Evolutionary conservation across 1,140 invertebrate species (phyloP), one percentile per base, ranked within the genome.

Genomic region (Atopsyche davidsoni): DNA sequence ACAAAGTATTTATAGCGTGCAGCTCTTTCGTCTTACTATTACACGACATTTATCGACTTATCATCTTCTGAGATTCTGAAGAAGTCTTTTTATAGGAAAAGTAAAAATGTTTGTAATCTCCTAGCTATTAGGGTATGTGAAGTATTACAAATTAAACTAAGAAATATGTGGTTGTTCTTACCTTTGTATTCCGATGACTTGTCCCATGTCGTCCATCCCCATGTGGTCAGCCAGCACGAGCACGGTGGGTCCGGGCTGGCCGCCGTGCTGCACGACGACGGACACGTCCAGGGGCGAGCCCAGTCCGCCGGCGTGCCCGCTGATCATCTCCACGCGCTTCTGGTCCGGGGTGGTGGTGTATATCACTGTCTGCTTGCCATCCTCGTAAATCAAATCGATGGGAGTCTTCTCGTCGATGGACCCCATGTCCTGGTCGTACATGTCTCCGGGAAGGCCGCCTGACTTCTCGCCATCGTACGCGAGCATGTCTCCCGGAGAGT

Each of bases 321-420:
- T 74, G 40, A 74, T 74, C 69, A 73, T 73, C 60, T 74, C 72
- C 11, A 74, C 72, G 24, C 72, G 57, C 51, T 73, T 74, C 59
- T 74, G 72, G 53, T 74, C 72, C 21, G 72, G 70, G 19, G 80
- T 79, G 28, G 84, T 85, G 11, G 85, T 87, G 59, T 87, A 87
- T 62, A 86, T 86, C 17, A 87, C 83, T 0, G 84, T 87, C 62
- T 87, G 85, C 61, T 85, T 85, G 19, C 85, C 85, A 57, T 87
- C 85, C 61, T 86, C 85, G 65, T 87, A 87, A 58, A 87, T 87
- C 45, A 87, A 67, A 68, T 87, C 85, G 59, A 87, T 85, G 51
- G 81, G 82, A 28, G 81, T 79, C 59, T 80, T 73, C 70, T 80
- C 78, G 68, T 83, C 72, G 61, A 82, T 81, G 24, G 80, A 78